phyloP scores from a whole-genome alignment of 2,888 invertebrate genomes.

The Augiades crinisus region DNA sequence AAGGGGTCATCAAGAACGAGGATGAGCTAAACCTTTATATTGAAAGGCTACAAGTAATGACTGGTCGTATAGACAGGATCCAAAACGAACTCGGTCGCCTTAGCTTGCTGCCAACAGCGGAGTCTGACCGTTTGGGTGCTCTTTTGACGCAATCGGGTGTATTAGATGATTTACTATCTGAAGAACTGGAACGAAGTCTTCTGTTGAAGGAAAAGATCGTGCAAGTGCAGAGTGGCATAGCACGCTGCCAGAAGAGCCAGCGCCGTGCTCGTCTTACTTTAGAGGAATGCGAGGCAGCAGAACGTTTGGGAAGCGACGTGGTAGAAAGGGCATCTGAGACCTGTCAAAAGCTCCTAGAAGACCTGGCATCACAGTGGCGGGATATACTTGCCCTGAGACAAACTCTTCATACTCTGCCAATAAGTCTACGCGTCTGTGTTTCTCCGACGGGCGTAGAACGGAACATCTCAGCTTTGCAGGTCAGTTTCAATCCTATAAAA shows the following conservation, averaged over 20 bases:
- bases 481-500: constrained; percentile 36
- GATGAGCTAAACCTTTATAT: constrained; percentile 91
- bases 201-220: constrained; percentile 88
- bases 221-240: constrained; percentile 87
- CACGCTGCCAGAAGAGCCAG: constrained; percentile 85
- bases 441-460: constrained; percentile 89
- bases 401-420: constrained; percentile 89
- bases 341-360: constrained; percentile 86
- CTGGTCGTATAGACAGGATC: constrained; percentile 87
- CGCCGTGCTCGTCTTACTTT: constrained; percentile 83
- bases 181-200: constrained; percentile 89
- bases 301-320: constrained; percentile 87
- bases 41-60: constrained; percentile 89
- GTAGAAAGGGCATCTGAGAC: constrained; percentile 89
- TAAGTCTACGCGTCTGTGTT: constrained; percentile 87
- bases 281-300: constrained; percentile 87
- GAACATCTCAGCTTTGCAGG: constrained; percentile 84
- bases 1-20: constrained; percentile 90
- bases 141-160: constrained; percentile 86
- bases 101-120: constrained; percentile 86
- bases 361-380: constrained; percentile 87
- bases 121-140: constrained; percentile 89
- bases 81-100: constrained; percentile 90
- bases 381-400: constrained; percentile 89
- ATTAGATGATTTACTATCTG: constrained; percentile 86